phyloP scores from a whole-genome alignment of 2,797 vertebrate genomes.

The Carapus acus region DNA sequence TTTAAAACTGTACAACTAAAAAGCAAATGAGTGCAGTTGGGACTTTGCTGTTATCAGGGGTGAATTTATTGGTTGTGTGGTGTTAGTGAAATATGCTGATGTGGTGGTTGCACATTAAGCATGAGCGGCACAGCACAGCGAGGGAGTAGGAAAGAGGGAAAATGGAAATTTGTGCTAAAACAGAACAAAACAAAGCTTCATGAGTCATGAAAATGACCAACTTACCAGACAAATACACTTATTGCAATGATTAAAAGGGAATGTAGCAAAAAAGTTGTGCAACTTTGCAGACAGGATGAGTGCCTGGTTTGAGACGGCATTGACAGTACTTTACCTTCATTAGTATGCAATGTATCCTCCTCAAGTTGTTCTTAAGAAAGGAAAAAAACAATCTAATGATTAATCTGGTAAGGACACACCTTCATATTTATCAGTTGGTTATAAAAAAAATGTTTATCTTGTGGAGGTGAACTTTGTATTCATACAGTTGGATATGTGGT shows the following conservation, averaged over 20 bases:
- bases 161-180: conserved; percentile 27
- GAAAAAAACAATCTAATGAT: conserved; percentile 58
- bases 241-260: conserved; percentile 29
- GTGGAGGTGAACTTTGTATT: conserved; percentile 37
- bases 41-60: conserved; percentile 27
- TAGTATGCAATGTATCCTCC: conserved; percentile 77
- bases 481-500: conserved; percentile 21
- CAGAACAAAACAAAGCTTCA: conserved; percentile 41
- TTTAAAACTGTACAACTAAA: conserved; percentile 21
- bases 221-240: too few species aligned
- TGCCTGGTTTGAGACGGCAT: conserved; percentile 38
- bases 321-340: conserved; percentile 76
- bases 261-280: conserved; percentile 22
- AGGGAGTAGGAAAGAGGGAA: conserved; percentile 24
- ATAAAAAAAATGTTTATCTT: conserved; percentile 24
- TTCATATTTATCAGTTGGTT: conserved; percentile 30
- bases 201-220: conserved; percentile 46
- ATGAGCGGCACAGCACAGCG: too few species aligned
- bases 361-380: conserved; percentile 76
- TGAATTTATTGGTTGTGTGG: conserved; percentile 21
- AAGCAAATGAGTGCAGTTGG: conserved; percentile 31
- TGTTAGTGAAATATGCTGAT: conserved; percentile 33
- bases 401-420: conserved; percentile 46
- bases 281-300: conserved; percentile 48
- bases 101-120: conserved; percentile 42